Conservation (phyloP, 2,113 vertebrate genomes). For the Corydoras maculifer region DNA sequence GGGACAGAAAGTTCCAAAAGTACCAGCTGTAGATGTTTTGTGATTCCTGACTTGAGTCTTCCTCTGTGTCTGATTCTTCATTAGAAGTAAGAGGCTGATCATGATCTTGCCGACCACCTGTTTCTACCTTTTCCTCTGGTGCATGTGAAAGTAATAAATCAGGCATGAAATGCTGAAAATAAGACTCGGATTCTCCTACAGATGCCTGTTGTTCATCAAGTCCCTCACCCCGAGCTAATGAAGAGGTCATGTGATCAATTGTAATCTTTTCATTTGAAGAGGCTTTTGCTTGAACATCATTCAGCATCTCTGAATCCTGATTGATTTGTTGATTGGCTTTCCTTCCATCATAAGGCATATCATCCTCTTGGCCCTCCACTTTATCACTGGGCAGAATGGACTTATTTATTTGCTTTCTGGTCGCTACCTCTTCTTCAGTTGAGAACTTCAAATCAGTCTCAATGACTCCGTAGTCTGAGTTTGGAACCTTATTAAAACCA, state of each 20-base stretch:
- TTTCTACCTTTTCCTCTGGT: background rate
- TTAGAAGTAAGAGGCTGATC: background rate
- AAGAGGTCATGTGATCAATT: too few species aligned
- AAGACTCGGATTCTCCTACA: too few species aligned
- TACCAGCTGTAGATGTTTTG: too few species aligned
- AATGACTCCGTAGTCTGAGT: background rate
- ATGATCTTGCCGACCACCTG: background rate
- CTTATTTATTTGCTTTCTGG: too few species aligned
- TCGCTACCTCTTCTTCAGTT: background rate
- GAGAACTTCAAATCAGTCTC: background rate
- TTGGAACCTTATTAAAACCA: background rate
- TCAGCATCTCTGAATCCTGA: background rate
- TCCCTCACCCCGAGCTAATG: too few species aligned
- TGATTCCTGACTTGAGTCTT: background rate
- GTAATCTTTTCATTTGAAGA: background rate
- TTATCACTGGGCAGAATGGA: too few species aligned
- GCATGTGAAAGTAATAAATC: too few species aligned
- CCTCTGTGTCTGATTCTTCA: background rate
- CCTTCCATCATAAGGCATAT: background rate
- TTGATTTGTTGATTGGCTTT: background rate
- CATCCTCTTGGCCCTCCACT: background rate
- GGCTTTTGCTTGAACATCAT: background rate
- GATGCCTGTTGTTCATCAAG: too few species aligned
- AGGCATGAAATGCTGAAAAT: too few species aligned
- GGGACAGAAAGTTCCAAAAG: too few species aligned